Percentiles rank a stretch among this genome's conserved stretches.
Evolutionary conservation across 2,888 invertebrate genomes (phyloP).

Genomic region (Campoletis raptor): DNA sequence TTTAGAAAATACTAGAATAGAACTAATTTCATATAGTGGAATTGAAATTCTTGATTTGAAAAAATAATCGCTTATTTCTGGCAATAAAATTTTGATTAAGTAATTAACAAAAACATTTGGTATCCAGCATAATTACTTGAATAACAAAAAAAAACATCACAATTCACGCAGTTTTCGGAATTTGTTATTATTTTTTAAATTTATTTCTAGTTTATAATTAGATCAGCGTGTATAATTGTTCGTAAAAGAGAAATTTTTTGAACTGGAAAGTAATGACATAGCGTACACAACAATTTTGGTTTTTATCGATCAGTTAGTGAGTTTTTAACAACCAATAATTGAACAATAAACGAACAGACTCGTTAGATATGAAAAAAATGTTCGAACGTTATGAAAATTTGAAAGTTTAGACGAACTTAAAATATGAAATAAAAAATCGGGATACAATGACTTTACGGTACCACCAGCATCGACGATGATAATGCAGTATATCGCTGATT

Average conservation of each 20-base stretch:
- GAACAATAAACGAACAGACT: not conserved
- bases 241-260: not conserved
- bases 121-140: too few relatives aligned
- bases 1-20: not conserved
- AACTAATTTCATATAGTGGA: not conserved
- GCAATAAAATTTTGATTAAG: too few relatives aligned
- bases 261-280: not conserved
- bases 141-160: not conserved
- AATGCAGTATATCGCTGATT: constrained; percentile 25
- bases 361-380: not conserved
- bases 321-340: not conserved
- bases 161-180: not conserved
- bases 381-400: not conserved
- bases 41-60: too few relatives aligned
- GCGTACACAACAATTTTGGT: not conserved
- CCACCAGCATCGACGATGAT: not conserved
- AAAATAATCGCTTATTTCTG: too few relatives aligned
- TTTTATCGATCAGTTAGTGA: not conserved
- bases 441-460: not conserved
- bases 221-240: not conserved
- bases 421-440: not conserved
- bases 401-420: not conserved
- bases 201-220: not conserved
- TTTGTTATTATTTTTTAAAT: not conserved
- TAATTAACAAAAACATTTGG: too few relatives aligned